These are phyloP conservation scores for Lepeophtheirus nordmannii DNA, from an alignment of 2,888 invertebrate genomes.

Conservation along the genomic window DNA sequence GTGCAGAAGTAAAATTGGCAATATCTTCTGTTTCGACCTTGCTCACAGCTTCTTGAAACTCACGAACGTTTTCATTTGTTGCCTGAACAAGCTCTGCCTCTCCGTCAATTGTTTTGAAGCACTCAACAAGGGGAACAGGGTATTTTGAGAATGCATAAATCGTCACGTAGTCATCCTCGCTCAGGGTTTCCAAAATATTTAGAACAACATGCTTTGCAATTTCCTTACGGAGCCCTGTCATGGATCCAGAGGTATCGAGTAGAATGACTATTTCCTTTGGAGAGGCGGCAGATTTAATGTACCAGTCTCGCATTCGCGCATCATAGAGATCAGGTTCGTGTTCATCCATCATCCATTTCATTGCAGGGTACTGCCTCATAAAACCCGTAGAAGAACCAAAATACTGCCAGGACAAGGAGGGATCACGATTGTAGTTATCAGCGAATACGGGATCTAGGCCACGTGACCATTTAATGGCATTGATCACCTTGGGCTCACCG, in stretches of 20 bases:
- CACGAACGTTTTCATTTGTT: slow-evolving; percentile 66
- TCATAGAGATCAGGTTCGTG: slow-evolving; percentile 64
- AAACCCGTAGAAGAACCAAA: slow-evolving; percentile 89
- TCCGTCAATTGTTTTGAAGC: slow-evolving; percentile 49
- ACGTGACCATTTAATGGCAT: slow-evolving; percentile 83
- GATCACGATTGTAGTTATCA: slow-evolving; percentile 71
- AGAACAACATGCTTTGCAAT: slow-evolving; percentile 77
- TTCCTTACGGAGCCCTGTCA: slow-evolving; percentile 78
- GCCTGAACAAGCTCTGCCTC: slow-evolving; percentile 45
- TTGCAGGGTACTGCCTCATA: slow-evolving; percentile 75
- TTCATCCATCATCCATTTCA: slow-evolving; percentile 47
- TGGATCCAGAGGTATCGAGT: slow-evolving; percentile 72
- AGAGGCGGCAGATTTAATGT: slow-evolving; percentile 91
- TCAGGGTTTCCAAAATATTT: slow-evolving; percentile 79
- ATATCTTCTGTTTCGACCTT: slow-evolving; percentile 54
- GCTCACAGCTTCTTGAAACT: slow-evolving; percentile 53
- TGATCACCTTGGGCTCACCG: slow-evolving; percentile 62
- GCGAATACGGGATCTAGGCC: slow-evolving; percentile 63
- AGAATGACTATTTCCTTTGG: slow-evolving; percentile 93
- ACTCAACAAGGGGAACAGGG: slow-evolving; percentile 58
- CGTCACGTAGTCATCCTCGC: slow-evolving; percentile 94
- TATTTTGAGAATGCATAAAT: slow-evolving; percentile 62
- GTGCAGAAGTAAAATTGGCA: slow-evolving; percentile 67
- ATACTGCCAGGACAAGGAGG: slow-evolving; percentile 88
- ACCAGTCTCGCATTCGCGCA: slow-evolving; percentile 82